Evolutionary conservation across 2,888 invertebrate genomes (phyloP), one percentile per base, ranked within the genome.

Genomic region (Parochlus steinenii): DNA sequence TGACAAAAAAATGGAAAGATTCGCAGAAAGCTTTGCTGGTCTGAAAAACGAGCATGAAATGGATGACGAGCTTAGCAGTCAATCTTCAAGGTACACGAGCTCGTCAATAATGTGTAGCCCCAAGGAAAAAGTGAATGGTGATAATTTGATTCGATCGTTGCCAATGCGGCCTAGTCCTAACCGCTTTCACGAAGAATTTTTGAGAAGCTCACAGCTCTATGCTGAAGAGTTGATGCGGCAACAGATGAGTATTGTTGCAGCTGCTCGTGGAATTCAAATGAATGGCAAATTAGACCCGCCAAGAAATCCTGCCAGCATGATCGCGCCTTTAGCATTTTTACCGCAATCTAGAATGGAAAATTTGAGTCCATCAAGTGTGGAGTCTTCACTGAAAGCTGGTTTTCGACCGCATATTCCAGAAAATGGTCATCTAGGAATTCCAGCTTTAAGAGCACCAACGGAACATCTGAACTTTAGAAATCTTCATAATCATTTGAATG

Each of bases 401-500:
- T 46, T 46, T 37, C 38, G 45, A 3, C 43, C 45, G 11, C 42
- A 44, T 15, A 30, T 42, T 31, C 14, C 25, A 25, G 38, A 27
- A 16, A 8, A 17, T 39, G 37, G 40, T 6, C 40, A 41, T 38
- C 47, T 46, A 4, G 26, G 37, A 26, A 27, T 23, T n/a, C 17
- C 19, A 20, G 14, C 22, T 11, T 24, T 18, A 11, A 33, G 34
- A 11, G 16, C 25, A 20, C 19, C 34, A n/a, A 18, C 10, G 19
- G 6, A 49, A 44, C 43, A 50, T 47, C 44, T 46, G 19, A 48
- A 48, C 36, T 48, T 49, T 38, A 45, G 45, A 47, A 73, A 74
- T 41, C 73, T 75, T 45, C 74, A 74, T 43, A 72, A 71, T 7
- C 74, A 75, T 46, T 45, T 75, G 19, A 73, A 71, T 46, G 74